Evolutionary conservation across 2,888 invertebrate species (phyloP).

Genomic region (Phalangium opilio): DNA sequence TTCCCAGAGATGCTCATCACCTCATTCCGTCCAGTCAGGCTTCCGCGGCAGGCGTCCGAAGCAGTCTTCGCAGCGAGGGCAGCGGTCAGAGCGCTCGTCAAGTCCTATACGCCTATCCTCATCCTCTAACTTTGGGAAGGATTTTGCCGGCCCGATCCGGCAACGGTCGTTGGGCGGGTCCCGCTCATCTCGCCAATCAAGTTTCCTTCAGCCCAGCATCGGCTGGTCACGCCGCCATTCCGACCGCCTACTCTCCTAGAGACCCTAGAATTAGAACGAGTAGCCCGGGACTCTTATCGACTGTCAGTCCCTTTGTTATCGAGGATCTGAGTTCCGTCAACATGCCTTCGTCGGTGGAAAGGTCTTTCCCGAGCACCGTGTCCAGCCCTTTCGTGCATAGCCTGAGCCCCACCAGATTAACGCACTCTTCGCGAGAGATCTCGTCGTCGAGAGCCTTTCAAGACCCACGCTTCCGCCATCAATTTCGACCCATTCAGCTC

Average conservation of each 20-base stretch:
- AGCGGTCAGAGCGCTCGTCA: conserved; percentile 18
- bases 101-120: conserved; percentile 12
- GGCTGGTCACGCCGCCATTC: conserved; percentile 8
- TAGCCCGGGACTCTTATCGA: conserved; percentile 23
- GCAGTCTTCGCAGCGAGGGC: conserved; percentile 17
- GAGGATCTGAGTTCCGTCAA: conserved; percentile 67
- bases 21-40: conserved; percentile 21
- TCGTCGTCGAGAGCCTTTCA: conserved; percentile 43
- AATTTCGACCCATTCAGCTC: conserved; percentile 18
- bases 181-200: conserved; percentile 3
- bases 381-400: conserved; percentile 23
- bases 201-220: conserved; percentile 1
- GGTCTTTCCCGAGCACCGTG: conserved; percentile 51
- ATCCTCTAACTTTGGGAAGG: conserved; percentile 1
- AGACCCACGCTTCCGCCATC: conserved; percentile 41
- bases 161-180: conserved; percentile 1
- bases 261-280: conserved; percentile 24
- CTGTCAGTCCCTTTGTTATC: conserved; percentile 11
- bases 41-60: conserved; percentile 12
- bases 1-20: conserved; percentile 7
- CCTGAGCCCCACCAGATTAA: conserved; percentile 36
- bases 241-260: conserved; percentile 19
- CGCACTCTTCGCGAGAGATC: conserved; percentile 50
- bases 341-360: conserved; percentile 55
- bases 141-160: conserved; percentile 5